A percentile compares a stretch with the other conserved stretches of the same genome.
Conservation (phyloP, 2,888 invertebrate genomes). For the Mermis nigrescens region DNA sequence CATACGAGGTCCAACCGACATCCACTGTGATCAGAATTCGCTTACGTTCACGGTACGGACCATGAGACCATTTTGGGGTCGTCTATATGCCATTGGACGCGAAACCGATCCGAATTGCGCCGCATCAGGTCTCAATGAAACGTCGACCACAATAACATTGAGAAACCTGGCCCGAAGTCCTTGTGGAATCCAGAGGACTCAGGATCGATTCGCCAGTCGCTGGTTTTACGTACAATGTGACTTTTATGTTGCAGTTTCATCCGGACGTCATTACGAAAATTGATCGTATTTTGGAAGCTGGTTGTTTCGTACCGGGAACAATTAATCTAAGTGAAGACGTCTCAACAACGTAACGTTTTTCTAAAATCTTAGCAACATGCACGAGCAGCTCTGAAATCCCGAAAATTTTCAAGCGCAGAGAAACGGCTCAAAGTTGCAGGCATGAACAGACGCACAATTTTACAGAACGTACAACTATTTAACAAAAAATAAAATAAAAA, state of each 20-base stretch:
- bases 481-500: too few species aligned
- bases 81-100: constrained; percentile 25
- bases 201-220: neutral
- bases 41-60: constrained; percentile 25
- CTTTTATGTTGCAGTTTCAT: constrained; percentile 28
- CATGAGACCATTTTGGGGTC: constrained; percentile 23
- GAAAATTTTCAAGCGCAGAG: too few species aligned
- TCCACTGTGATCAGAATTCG: constrained; percentile 23
- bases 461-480: too few species aligned
- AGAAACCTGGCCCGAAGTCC: neutral
- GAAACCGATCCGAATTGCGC: constrained; percentile 22
- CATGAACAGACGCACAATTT: too few species aligned
- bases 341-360: too few species aligned
- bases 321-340: too few species aligned
- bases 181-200: neutral
- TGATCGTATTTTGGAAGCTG: constrained; percentile 23
- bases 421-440: too few species aligned
- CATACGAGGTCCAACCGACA: constrained; percentile 26
- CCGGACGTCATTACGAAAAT: constrained; percentile 27
- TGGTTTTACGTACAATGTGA: constrained; percentile 25
- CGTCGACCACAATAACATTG: neutral
- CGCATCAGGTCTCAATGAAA: neutral
- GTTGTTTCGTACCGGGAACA: constrained; percentile 22
- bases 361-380: too few species aligned
- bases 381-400: too few species aligned